A percentile compares a stretch with the other conserved stretches of the same genome.
phyloP scores from a whole-genome alignment of 1,140 invertebrate species.

The Drosophila saltans region DNA sequence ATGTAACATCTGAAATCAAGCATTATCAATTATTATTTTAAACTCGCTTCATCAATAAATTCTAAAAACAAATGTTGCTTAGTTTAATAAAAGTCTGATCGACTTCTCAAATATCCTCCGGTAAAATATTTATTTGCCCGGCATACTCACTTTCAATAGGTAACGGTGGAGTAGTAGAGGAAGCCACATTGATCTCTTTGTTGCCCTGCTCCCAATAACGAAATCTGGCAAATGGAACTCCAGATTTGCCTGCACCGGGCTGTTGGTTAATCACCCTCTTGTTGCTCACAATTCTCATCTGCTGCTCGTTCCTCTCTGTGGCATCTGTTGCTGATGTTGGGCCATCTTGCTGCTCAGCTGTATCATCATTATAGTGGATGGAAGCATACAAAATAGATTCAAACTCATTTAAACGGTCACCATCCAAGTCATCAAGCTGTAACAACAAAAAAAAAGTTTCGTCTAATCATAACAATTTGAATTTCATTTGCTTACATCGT shows the following conservation, averaged over 20 bases:
- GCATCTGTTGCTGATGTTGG: slow-evolving; percentile 24
- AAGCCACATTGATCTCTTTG: slow-evolving; percentile 31
- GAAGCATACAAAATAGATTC: slow-evolving; percentile 83
- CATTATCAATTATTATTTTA: too few species aligned
- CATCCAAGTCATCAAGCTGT: slow-evolving; percentile 74
- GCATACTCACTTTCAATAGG: not conserved
- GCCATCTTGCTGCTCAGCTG: slow-evolving; percentile 21
- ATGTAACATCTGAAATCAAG: not conserved
- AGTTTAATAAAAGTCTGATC: too few species aligned
- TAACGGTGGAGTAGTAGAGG: slow-evolving; percentile 25
- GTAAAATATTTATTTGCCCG: not conserved
- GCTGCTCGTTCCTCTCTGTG: slow-evolving; percentile 29
- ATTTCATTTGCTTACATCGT: slow-evolving; percentile 50
- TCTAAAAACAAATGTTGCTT: slow-evolving; percentile 14
- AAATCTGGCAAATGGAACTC: slow-evolving; percentile 24
- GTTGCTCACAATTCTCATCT: slow-evolving; percentile 51
- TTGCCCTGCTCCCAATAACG: slow-evolving; percentile 57
- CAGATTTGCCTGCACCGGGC: not conserved
- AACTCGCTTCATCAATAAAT: too few species aligned
- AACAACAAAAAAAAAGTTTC: not conserved
- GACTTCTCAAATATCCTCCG: too few species aligned
- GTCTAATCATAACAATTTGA: not conserved
- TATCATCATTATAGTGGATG: slow-evolving; percentile 70
- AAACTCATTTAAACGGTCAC: slow-evolving; percentile 81
- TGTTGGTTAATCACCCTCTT: slow-evolving; percentile 63